A percentile compares a stretch with the other conserved stretches of the same genome.
phyloP scores from a whole-genome alignment of 92 coral and sea anemone species.

The Hydrozoanthus gracilis region DNA sequence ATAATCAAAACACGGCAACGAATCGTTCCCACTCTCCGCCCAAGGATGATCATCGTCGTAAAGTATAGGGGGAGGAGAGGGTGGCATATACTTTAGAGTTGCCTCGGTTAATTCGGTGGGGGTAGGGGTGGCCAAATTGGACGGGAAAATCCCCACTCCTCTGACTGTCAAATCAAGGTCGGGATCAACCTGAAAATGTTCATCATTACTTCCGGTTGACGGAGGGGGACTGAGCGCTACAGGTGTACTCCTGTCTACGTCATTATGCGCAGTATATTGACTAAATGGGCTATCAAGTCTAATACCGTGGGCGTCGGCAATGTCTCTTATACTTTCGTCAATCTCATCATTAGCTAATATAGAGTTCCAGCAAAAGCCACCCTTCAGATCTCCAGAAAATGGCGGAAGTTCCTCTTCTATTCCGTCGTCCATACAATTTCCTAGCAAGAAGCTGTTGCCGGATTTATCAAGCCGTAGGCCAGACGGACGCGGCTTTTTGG shows the following conservation, averaged over 20 bases:
- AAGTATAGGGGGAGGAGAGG: conserved; percentile 86
- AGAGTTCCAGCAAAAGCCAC: conserved; percentile 95
- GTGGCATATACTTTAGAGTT: conserved; percentile 92
- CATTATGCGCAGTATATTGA: conserved; percentile 54
- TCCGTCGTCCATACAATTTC: conserved; percentile 61
- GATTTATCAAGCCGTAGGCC: conserved; percentile 65
- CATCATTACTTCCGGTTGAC: conserved; percentile 71
- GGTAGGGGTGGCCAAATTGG: conserved; percentile 79
- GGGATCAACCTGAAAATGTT: conserved; percentile 77
- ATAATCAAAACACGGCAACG: conserved; percentile 62
- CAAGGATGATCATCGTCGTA: conserved; percentile 90
- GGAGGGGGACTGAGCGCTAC: conserved; percentile 74
- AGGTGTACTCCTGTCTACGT: conserved; percentile 38
- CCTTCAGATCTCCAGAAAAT: conserved; percentile 93
- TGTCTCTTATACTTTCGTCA: conserved; percentile 89
- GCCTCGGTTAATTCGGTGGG: conserved; percentile 86
- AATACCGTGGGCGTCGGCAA: conserved; percentile 96
- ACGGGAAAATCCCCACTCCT: conserved; percentile 83
- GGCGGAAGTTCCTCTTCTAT: conserved; percentile 94
- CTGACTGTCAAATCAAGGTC: conserved; percentile 89
- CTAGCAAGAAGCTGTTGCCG: conserved; percentile 56
- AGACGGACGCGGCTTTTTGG: conserved; percentile 68
- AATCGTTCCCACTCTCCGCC: conserved; percentile 83
- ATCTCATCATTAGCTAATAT: conserved; percentile 79
- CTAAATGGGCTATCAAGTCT: conserved; percentile 72